Conservation (phyloP, 2,113 vertebrate species). For the Upupa epops region DNA sequence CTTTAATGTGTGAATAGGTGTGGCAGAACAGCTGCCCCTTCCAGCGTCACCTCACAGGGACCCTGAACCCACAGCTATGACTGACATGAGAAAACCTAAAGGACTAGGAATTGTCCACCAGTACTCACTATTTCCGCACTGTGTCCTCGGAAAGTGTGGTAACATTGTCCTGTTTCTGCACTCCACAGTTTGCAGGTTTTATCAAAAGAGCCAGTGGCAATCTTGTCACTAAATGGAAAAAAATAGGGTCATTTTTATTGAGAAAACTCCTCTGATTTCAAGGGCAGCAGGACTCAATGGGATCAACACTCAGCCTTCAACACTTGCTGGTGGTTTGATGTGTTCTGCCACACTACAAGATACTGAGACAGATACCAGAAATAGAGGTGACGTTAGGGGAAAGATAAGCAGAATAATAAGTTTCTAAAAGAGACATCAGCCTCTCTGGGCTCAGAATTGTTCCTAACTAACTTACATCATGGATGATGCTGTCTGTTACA, state of each 20-base stretch:
- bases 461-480: background rate
- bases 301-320: background rate
- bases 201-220: constrained; percentile 96
- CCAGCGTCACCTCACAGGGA: background rate
- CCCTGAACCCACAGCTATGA: background rate
- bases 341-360: background rate
- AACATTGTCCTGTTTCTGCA: constrained; percentile 89
- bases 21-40: background rate
- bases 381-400: background rate
- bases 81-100: background rate
- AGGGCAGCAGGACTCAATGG: background rate
- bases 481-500: background rate
- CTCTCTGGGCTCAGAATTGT: background rate
- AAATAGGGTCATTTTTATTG: background rate
- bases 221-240: constrained; percentile 85
- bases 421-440: background rate
- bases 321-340: background rate
- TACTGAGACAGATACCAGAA: background rate
- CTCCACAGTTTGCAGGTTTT: constrained; percentile 96
- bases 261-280: background rate
- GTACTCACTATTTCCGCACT: constrained; percentile 91
- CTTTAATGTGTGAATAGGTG: background rate
- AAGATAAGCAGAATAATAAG: background rate
- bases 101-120: background rate
- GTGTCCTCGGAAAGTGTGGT: constrained; percentile 89